Evolutionary conservation across 2,113 vertebrate genomes (phyloP), one percentile per base, ranked within the genome.

Genomic region (Microcebus ravelobensis): DNA sequence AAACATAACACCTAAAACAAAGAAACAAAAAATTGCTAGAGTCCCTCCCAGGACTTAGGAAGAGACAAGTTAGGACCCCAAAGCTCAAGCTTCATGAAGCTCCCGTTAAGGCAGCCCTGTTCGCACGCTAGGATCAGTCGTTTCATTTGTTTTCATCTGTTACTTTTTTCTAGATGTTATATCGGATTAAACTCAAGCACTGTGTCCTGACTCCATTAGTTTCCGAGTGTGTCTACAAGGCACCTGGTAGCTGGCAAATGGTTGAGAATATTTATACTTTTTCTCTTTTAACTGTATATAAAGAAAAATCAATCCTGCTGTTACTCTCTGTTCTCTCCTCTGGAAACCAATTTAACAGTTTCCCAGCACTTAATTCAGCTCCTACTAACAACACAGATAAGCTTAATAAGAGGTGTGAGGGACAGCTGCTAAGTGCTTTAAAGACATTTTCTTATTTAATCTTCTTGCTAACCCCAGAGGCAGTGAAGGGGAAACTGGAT

Each of bases 321-420:
- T 94, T 36, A 83, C 80, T 86, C 34, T 50, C 68, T 73, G 67
- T 90, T 87, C 84, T 65, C 29, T 74, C 74, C 25, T 36, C 67
- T 92, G 63, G 90, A 96, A 95, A 92, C 63, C 87, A 96, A 81
- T 92, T 96, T 92, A 96, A 59, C 57, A 96, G 68, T 36, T 92
- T 90, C 50, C 8, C 0, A 52, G 63, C 50, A n/a, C 96, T 87
- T 50, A 91, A 55, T 76, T 92, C 82, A 27, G 63, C 45, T 96
- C 82, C 81, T 29, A 92, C 65, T 86, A 96, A 85, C 77, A 48
- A 79, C 83, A 70, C 50, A 86, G 84, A 91, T 87, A 94, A 87
- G 27, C 77, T 65, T 85, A 81, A 48, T 84, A 96, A 74, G 84
- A 88, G 92, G 95, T 94, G 88, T 79, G 50, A 81, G 74, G 85